Conservation (phyloP, 2,888 invertebrate genomes). For the Flabesymbios commensalis region DNA sequence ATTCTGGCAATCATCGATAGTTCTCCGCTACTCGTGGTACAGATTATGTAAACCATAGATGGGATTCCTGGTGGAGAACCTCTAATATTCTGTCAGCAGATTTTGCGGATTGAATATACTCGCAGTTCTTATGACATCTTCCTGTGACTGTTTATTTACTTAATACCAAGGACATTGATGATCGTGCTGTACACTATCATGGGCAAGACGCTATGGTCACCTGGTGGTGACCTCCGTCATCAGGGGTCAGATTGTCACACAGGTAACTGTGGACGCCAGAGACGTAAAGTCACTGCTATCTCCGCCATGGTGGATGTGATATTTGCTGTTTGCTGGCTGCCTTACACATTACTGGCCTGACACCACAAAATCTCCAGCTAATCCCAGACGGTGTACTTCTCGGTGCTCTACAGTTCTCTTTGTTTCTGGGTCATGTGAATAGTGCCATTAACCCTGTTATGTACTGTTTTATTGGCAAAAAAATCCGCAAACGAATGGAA, state of each 20-base stretch:
- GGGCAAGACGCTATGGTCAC: constrained; percentile 64
- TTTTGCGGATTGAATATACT: constrained; percentile 38
- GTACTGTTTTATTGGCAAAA: constrained; percentile 34
- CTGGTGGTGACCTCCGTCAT: constrained; percentile 41
- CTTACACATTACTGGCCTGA: constrained; percentile 52
- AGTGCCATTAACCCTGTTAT: constrained; percentile 37
- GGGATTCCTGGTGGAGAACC: constrained; percentile 7
- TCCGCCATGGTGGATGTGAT: constrained; percentile 74
- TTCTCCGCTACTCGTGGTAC: constrained; percentile 65
- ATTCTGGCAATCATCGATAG: constrained; percentile 71
- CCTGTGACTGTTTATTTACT: constrained; percentile 77
- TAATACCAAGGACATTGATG: constrained; percentile 70
- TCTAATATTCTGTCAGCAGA: constrained; percentile 30
- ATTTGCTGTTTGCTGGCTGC: constrained; percentile 80
- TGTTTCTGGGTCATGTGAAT: constrained; percentile 36
- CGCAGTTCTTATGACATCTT: constrained; percentile 70
- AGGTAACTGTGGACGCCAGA: constrained; percentile 17
- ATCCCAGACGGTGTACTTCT: constrained; percentile 5
- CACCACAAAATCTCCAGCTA: constrained; percentile 20
- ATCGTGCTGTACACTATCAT: constrained; percentile 56
- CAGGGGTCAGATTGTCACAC: constrained; percentile 40
- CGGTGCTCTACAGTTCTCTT: constrained; percentile 23
- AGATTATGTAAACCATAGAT: background rate
- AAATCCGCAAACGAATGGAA: constrained; percentile 19
- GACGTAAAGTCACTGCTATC: constrained; percentile 76